phyloP scores from a whole-genome alignment of 2,113 vertebrate genomes.

The Propithecus coquereli region DNA sequence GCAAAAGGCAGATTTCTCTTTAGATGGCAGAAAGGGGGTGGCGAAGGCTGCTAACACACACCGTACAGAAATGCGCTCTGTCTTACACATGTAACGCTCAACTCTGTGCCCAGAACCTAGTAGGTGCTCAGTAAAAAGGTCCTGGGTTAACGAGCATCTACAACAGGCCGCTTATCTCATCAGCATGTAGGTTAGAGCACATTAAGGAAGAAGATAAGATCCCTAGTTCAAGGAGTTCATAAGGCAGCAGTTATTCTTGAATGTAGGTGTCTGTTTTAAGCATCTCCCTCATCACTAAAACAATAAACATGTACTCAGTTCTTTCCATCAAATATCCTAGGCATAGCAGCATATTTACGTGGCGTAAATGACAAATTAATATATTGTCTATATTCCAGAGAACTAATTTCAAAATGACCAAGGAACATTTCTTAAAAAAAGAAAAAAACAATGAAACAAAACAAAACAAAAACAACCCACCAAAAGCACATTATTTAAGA shows the following conservation, averaged over 20 bases:
- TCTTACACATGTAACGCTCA: not conserved
- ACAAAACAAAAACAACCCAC: not conserved
- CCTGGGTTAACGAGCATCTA: not conserved
- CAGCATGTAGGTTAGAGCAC: not conserved
- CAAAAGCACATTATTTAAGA: conserved; percentile 34
- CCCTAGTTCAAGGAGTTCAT: not conserved
- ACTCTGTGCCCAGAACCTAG: not conserved
- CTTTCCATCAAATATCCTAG: not conserved
- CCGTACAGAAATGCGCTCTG: not conserved
- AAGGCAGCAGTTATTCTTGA: not conserved
- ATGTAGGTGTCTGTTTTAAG: not conserved
- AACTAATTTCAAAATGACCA: conserved; percentile 31
- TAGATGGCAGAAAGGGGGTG: not conserved
- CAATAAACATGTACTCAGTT: not conserved
- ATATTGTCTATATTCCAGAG: not conserved
- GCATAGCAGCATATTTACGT: not conserved
- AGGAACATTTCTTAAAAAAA: conserved; percentile 5
- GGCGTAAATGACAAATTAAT: conserved; percentile 1
- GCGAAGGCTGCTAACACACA: not conserved
- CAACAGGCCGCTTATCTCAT: not conserved
- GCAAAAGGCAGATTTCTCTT: not conserved
- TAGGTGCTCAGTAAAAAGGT: not conserved
- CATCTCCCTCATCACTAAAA: not conserved
- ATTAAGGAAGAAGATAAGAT: not conserved
- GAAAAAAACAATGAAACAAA: not conserved